phyloP scores from a whole-genome alignment of 2,888 invertebrate species.

The Drosophila lacicola region DNA sequence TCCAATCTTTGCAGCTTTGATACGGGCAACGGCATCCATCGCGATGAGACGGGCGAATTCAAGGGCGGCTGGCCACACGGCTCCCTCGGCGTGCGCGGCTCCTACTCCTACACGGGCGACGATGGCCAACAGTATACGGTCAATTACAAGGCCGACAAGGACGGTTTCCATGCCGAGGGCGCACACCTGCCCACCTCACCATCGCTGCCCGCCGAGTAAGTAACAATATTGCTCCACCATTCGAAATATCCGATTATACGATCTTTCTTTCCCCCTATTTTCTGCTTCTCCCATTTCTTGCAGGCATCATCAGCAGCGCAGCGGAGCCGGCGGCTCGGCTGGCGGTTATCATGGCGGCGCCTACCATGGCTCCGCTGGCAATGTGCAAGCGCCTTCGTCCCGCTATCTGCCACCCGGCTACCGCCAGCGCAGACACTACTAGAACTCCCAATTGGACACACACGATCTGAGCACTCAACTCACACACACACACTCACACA shows the following conservation, averaged over 20 bases:
- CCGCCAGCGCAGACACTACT: constrained; percentile 70
- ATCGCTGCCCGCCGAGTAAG: constrained; percentile 87
- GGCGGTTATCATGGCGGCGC: constrained; percentile 45
- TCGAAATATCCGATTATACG: too few species aligned
- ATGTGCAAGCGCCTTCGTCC: constrained; percentile 62
- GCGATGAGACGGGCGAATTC: constrained; percentile 87
- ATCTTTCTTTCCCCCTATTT: neutral
- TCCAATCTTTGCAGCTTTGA: constrained; percentile 86
- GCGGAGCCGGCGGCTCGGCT: constrained; percentile 25
- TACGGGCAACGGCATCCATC: constrained; percentile 89
- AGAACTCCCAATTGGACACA: neutral
- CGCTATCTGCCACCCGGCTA: constrained; percentile 81
- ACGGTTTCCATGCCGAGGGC: constrained; percentile 91
- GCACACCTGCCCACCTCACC: constrained; percentile 92
- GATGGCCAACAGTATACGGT: constrained; percentile 88
- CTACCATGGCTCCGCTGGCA: constrained; percentile 58
- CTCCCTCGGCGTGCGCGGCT: constrained; percentile 88
- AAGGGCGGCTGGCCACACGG: constrained; percentile 87
- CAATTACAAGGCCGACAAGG: constrained; percentile 90
- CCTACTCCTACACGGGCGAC: constrained; percentile 88
- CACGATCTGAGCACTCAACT: neutral
- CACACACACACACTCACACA: neutral
- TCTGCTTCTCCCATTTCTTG: neutral
- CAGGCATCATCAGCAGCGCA: constrained; percentile 59
- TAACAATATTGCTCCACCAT: neutral